These are phyloP conservation scores for Pogonus chalceus DNA, from an alignment of 1,140 invertebrate genomes.

Conservation along the genomic window DNA sequence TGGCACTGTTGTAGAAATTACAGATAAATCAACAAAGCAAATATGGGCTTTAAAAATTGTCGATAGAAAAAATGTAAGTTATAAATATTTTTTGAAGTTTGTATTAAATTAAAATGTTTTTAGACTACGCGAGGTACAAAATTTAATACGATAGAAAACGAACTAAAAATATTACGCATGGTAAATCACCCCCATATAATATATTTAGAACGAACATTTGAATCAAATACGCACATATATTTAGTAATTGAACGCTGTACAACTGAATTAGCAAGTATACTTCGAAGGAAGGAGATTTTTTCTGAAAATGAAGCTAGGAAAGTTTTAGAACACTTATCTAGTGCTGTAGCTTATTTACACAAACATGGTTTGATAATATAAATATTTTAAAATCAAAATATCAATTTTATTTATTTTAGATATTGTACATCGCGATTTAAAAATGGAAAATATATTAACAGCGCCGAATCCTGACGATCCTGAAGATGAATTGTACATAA, in stretches of 20 bases:
- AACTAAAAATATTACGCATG: constrained; percentile 44
- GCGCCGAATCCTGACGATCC: constrained; percentile 37
- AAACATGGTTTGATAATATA: constrained; percentile 37
- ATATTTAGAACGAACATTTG: constrained; percentile 41
- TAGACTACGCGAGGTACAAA: constrained; percentile 4
- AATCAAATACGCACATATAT: constrained; percentile 38
- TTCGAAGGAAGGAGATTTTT: constrained; percentile 32
- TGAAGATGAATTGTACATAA: constrained; percentile 38
- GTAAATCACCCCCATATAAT: constrained; percentile 46
- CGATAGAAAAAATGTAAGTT: constrained; percentile 40
- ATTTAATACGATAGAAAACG: constrained; percentile 31
- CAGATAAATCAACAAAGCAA: constrained; percentile 31
- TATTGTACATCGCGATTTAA: constrained; percentile 49
- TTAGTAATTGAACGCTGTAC: constrained; percentile 43
- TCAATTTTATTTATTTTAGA: constrained; percentile 32
- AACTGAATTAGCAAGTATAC: constrained; percentile 35
- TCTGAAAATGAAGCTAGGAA: constrained; percentile 35
- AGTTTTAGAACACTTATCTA: constrained; percentile 37
- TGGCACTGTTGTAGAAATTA: constrained; percentile 39
- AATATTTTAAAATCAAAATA: constrained; percentile 1
- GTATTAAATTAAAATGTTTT: too few species aligned
- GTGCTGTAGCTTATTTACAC: constrained; percentile 44
- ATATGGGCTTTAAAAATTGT: constrained; percentile 45
- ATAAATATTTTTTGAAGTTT: constrained; percentile 10
- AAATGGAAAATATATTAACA: constrained; percentile 47